phyloP scores from a whole-genome alignment of 2,888 invertebrate genomes.

The Lasioglossum marginatum region DNA sequence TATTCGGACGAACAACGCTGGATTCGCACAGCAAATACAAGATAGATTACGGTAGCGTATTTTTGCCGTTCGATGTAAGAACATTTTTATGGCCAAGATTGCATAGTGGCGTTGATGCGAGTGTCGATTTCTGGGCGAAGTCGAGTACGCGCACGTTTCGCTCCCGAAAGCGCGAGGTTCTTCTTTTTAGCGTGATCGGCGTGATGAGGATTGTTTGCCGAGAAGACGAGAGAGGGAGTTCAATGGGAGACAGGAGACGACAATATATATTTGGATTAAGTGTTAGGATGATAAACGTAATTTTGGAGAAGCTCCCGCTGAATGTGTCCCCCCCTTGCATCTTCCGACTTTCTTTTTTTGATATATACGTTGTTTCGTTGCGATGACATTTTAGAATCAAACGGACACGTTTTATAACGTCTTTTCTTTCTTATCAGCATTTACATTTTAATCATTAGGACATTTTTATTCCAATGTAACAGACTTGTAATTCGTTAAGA shows the following conservation, averaged over 20 bases:
- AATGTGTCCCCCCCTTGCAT: slow-evolving; percentile 45
- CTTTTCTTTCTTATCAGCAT: background rate
- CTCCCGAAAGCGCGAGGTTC: slow-evolving; percentile 58
- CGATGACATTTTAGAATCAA: slow-evolving; percentile 26
- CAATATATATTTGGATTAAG: slow-evolving; percentile 68
- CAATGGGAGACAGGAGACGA: slow-evolving; percentile 67
- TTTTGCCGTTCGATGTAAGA: slow-evolving; percentile 57
- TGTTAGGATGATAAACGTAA: slow-evolving; percentile 63
- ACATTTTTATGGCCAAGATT: slow-evolving; percentile 64
- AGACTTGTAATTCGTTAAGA: slow-evolving; percentile 23
- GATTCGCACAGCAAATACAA: slow-evolving; percentile 53
- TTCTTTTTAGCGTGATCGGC: slow-evolving; percentile 19
- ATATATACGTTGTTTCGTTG: slow-evolving; percentile 1
- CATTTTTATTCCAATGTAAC: slow-evolving; percentile 2
- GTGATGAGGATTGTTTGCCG: slow-evolving; percentile 42
- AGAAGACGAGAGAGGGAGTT: slow-evolving; percentile 55
- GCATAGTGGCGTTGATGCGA: slow-evolving; percentile 52
- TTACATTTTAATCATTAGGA: slow-evolving; percentile 13
- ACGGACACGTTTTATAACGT: background rate
- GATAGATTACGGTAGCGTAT: slow-evolving; percentile 32
- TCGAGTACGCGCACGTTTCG: slow-evolving; percentile 59
- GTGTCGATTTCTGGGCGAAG: slow-evolving; percentile 52
- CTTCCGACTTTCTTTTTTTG: slow-evolving; percentile 42
- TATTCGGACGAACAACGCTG: slow-evolving; percentile 59
- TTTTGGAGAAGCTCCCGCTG: slow-evolving; percentile 61